Percentiles rank a stretch among this genome's conserved stretches.
These are phyloP conservation scores for Cervus canadensis DNA, from an alignment of 2,113 vertebrate species.

Conservation along the genomic window DNA sequence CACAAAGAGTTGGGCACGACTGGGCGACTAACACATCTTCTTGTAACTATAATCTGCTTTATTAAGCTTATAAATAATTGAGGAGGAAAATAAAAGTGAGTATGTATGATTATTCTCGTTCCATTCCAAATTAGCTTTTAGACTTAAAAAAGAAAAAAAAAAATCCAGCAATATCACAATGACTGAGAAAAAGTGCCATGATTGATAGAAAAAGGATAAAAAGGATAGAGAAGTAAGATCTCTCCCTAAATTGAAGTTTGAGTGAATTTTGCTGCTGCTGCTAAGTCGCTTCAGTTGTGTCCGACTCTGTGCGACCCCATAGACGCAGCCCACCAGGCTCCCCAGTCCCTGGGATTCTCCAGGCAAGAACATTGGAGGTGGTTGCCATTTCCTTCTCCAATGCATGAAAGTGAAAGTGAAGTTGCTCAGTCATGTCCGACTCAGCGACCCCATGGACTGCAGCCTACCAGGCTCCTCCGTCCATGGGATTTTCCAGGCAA, in stretches of 20 bases:
- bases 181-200: background rate
- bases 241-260: background rate
- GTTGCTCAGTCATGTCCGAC: too few relatives aligned
- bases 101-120: background rate
- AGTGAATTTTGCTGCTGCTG: background rate
- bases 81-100: background rate
- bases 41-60: background rate
- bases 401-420: too few relatives aligned
- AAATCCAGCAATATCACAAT: background rate
- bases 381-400: too few relatives aligned
- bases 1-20: too few relatives aligned
- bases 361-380: too few relatives aligned
- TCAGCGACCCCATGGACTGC: too few relatives aligned
- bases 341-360: too few relatives aligned
- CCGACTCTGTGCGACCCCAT: too few relatives aligned
- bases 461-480: too few relatives aligned
- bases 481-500: too few relatives aligned
- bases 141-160: conserved; percentile 8
- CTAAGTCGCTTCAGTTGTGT: too few relatives aligned
- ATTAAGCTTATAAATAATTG: background rate
- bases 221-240: background rate
- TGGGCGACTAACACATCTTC: background rate
- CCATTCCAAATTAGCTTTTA: background rate
- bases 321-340: too few relatives aligned
- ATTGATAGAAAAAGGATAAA: background rate